phyloP scores from a whole-genome alignment of 1,140 invertebrate species.

The Brachionus koreanus region DNA sequence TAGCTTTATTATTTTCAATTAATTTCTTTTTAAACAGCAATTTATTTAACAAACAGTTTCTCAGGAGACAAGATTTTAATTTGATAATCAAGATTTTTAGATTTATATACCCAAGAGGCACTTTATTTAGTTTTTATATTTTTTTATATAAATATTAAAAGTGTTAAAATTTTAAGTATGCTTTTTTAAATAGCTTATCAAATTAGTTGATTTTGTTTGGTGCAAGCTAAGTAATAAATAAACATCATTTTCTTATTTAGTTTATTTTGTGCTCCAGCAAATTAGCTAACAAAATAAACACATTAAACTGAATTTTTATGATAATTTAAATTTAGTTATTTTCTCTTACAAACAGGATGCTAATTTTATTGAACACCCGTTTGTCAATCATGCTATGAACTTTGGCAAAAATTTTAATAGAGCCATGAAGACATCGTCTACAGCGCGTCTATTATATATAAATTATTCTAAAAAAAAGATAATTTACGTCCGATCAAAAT shows the following conservation, averaged over 20 bases:
- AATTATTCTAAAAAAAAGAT: not conserved
- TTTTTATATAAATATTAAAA: too few species aligned
- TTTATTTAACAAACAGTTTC: not conserved
- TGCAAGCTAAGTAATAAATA: too few species aligned
- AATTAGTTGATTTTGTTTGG: too few species aligned
- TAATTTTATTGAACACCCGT: not conserved
- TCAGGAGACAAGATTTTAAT: not conserved
- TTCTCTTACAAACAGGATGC: not conserved
- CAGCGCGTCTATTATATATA: not conserved
- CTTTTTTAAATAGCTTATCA: too few species aligned
- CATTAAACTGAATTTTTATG: not conserved
- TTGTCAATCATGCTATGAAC: not conserved
- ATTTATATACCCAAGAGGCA: not conserved
- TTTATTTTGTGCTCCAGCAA: not conserved
- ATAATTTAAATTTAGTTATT: not conserved
- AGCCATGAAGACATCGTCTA: not conserved
- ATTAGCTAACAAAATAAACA: not conserved
- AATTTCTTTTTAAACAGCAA: not conserved
- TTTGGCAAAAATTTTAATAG: not conserved
- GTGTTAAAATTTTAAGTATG: too few species aligned
- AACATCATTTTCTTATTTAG: too few species aligned
- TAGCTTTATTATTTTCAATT: not conserved
- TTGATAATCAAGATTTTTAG: not conserved
- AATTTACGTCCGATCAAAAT: not conserved
- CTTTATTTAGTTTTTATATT: not conserved